Conservation (phyloP, 1,140 invertebrate species). For the Sarcophaga peregrina region DNA sequence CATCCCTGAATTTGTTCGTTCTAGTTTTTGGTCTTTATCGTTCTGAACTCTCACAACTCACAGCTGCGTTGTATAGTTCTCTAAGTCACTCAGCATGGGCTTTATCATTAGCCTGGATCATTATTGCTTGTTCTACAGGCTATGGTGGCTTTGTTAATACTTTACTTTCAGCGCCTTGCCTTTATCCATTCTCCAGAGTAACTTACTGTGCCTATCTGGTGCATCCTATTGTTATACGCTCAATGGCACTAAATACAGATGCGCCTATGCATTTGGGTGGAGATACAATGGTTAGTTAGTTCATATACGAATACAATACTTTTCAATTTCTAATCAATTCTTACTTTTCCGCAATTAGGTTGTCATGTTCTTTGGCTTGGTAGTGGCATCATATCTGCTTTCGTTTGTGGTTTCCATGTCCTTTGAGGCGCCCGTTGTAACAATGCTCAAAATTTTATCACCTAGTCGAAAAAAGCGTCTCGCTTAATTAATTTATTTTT, state of each 20-base stretch:
- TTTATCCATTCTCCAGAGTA: conserved; percentile 85
- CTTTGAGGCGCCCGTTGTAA: conserved; percentile 85
- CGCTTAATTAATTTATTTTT: conserved; percentile 50
- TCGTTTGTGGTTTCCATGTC: conserved; percentile 82
- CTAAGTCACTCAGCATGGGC: conserved; percentile 88
- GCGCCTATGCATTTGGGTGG: conserved; percentile 82
- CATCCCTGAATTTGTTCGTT: conserved; percentile 73
- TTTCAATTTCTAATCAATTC: conserved; percentile 12
- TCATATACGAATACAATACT: neutral
- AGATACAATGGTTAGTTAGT: conserved; percentile 76
- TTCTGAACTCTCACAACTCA: conserved; percentile 74
- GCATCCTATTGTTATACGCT: conserved; percentile 82
- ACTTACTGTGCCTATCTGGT: conserved; percentile 87
- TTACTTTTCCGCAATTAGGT: conserved; percentile 68
- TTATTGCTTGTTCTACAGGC: conserved; percentile 88
- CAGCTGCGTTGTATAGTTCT: conserved; percentile 83
- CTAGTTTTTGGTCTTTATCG: conserved; percentile 83
- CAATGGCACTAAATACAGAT: conserved; percentile 80
- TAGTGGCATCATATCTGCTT: conserved; percentile 80
- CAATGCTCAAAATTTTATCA: conserved; percentile 83
- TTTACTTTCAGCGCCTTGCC: conserved; percentile 78
- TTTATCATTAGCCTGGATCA: conserved; percentile 84
- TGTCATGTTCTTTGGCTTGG: conserved; percentile 80
- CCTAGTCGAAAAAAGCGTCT: conserved; percentile 72
- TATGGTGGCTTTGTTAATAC: conserved; percentile 82